A percentile compares a stretch with the other conserved stretches of the same genome.
Evolutionary conservation across 2,888 invertebrate species (phyloP).

Genomic region (Apamea sordens): DNA sequence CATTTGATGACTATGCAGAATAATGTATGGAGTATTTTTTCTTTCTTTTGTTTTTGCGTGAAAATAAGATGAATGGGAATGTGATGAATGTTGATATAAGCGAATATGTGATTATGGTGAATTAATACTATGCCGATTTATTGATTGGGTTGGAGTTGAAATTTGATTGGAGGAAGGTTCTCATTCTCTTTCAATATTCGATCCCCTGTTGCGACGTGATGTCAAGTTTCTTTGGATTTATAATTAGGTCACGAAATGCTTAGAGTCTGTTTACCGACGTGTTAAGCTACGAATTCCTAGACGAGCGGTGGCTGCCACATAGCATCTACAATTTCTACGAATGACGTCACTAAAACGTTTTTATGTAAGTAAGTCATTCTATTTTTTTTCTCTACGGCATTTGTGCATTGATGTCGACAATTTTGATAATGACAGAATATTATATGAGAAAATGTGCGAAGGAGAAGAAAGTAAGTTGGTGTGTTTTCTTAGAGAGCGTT

Average conservation of each 20-base stretch:
- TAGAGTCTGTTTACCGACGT: neutral
- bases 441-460: too few species aligned
- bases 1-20: conserved; percentile 46
- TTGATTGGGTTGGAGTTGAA: neutral
- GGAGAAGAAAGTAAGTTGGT: too few species aligned
- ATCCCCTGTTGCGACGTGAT: neutral
- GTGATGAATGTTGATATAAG: neutral
- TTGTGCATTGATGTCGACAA: too few species aligned
- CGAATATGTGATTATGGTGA: neutral
- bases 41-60: conserved; percentile 5
- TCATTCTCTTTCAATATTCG: neutral
- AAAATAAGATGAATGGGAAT: neutral
- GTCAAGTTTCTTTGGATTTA: neutral
- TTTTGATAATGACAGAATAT: too few species aligned
- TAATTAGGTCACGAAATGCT: neutral
- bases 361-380: too few species aligned
- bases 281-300: too few species aligned
- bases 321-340: too few species aligned
- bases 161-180: neutral
- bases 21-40: conserved; percentile 5
- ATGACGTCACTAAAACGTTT: too few species aligned
- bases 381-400: too few species aligned
- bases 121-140: neutral
- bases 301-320: too few species aligned
- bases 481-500: too few species aligned